Evolutionary conservation across 2,113 vertebrate genomes (phyloP).

Genomic region (Thunnus thynnus): DNA sequence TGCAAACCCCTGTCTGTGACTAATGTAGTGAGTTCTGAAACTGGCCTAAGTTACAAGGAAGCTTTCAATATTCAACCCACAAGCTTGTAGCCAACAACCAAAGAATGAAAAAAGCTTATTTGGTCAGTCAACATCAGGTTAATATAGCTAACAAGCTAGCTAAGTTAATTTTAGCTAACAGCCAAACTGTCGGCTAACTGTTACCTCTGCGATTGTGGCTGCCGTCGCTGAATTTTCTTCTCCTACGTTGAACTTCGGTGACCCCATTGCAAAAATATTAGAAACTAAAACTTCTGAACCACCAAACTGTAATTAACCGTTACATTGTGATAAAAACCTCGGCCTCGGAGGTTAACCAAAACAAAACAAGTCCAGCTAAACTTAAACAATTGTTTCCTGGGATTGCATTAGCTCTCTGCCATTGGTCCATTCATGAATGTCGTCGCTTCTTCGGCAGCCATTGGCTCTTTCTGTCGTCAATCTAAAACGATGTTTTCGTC

Average conservation of each 20-base stretch:
- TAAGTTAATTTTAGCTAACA: constrained; percentile 8
- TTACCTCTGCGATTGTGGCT: constrained; percentile 75
- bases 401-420: not conserved
- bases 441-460: not conserved
- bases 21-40: not conserved
- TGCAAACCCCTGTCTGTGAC: not conserved
- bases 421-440: constrained; percentile 66
- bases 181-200: not conserved
- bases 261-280: constrained; percentile 60
- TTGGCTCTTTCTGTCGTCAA: constrained; percentile 56
- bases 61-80: not conserved
- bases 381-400: not conserved
- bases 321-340: constrained; percentile 14
- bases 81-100: not conserved
- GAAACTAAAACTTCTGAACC: constrained; percentile 10
- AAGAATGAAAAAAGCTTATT: not conserved
- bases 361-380: constrained; percentile 24
- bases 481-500: not conserved
- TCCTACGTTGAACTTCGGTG: constrained; percentile 58
- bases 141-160: not conserved
- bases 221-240: constrained; percentile 53
- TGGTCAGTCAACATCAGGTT: not conserved
- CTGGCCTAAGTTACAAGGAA: not conserved
- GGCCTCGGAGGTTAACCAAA: constrained; percentile 11
- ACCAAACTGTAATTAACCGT: constrained; percentile 10